Evolutionary conservation across 1,140 invertebrate species (phyloP).

Genomic region (Gryllus bimaculatus): DNA sequence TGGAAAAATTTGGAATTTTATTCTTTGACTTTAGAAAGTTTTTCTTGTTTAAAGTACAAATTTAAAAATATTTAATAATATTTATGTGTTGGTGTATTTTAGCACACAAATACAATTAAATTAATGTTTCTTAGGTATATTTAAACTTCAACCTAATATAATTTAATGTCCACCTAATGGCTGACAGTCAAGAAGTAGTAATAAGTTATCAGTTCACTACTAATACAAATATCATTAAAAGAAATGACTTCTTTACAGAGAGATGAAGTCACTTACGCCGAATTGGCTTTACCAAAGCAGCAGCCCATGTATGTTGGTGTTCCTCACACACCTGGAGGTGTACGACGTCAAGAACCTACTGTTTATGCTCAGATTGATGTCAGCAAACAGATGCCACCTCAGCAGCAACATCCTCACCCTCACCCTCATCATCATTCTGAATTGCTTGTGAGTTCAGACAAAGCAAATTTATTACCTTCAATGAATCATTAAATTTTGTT

Average conservation of each 20-base stretch:
- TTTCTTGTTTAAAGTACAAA: too few relatives aligned
- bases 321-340: conserved; percentile 24
- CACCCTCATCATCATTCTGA: conserved; percentile 13
- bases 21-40: too few relatives aligned
- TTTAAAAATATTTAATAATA: too few relatives aligned
- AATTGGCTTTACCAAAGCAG: conserved; percentile 41
- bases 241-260: conserved; percentile 27
- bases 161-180: too few relatives aligned
- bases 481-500: neutral
- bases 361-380: conserved; percentile 51
- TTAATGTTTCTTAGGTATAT: neutral
- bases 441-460: too few relatives aligned
- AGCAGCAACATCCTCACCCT: neutral
- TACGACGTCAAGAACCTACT: conserved; percentile 42
- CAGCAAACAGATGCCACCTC: conserved; percentile 25
- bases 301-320: conserved; percentile 36
- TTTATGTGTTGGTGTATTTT: too few relatives aligned
- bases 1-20: too few relatives aligned
- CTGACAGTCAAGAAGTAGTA: too few relatives aligned
- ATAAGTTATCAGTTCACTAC: too few relatives aligned
- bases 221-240: too few relatives aligned
- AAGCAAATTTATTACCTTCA: neutral
- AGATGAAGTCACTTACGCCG: conserved; percentile 49
- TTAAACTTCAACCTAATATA: too few relatives aligned
- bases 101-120: neutral